A percentile compares a stretch with the other conserved stretches of the same genome.
phyloP scores from a whole-genome alignment of 2,113 vertebrate genomes.

The Fulmarus glacialis region DNA sequence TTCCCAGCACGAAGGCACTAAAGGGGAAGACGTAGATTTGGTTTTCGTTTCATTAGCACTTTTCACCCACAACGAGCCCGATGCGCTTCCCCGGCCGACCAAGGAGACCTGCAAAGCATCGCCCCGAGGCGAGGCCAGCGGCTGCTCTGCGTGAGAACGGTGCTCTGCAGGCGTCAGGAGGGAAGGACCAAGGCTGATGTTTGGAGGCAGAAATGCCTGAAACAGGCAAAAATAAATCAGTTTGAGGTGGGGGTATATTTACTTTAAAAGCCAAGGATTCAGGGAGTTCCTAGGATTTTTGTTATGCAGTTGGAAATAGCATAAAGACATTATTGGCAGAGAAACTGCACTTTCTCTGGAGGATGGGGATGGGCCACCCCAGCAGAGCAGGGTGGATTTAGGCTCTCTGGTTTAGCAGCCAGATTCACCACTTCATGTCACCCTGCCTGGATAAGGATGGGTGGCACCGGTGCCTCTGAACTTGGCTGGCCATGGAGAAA shows the following conservation, averaged over 20 bases:
- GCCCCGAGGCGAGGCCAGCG: not conserved
- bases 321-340: slow-evolving; percentile 1
- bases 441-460: not conserved
- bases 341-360: not conserved
- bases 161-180: not conserved
- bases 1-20: not conserved
- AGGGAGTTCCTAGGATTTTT: slow-evolving; percentile 17
- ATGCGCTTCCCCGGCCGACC: accelerated
- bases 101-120: not conserved
- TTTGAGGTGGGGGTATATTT: not conserved
- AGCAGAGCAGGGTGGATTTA: not conserved
- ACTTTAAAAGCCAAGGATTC: slow-evolving; percentile 24
- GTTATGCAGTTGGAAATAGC: not conserved
- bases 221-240: slow-evolving; percentile 20
- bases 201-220: not conserved
- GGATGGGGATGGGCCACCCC: not conserved
- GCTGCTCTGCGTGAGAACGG: not conserved
- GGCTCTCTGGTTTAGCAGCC: not conserved
- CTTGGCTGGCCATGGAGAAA: not conserved
- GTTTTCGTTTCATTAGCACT: not conserved
- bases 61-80: not conserved
- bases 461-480: not conserved
- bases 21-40: not conserved
- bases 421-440: not conserved
- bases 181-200: not conserved